phyloP scores from a whole-genome alignment of 1,140 invertebrate genomes.

The Lordiphosa collinella region DNA sequence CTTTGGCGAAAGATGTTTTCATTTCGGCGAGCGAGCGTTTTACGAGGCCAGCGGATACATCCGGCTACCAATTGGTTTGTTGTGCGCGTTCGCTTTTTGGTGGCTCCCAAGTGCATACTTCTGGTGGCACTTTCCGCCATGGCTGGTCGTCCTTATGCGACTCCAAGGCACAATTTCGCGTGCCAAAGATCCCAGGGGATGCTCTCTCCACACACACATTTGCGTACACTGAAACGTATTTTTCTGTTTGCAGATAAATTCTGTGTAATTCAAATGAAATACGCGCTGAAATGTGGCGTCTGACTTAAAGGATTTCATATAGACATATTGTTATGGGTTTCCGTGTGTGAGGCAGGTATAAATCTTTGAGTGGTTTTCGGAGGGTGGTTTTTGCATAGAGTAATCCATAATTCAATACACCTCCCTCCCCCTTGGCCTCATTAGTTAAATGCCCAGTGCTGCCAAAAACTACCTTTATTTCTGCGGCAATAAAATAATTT shows the following conservation, averaged over 20 bases:
- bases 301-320: slow-evolving; percentile 69
- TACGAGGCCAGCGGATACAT: slow-evolving; percentile 44
- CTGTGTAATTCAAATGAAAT: slow-evolving; percentile 69
- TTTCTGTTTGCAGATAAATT: slow-evolving; percentile 49
- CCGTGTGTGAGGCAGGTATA: slow-evolving; percentile 14
- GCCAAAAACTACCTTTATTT: slow-evolving; percentile 8
- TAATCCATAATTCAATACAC: slow-evolving; percentile 20
- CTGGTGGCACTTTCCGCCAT: slow-evolving; percentile 46
- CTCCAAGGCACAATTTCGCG: slow-evolving; percentile 72
- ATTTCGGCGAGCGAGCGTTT: slow-evolving; percentile 41
- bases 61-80: slow-evolving; percentile 1
- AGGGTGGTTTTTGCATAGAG: slow-evolving; percentile 1
- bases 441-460: slow-evolving; percentile 44
- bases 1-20: slow-evolving; percentile 66
- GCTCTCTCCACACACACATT: slow-evolving; percentile 23
- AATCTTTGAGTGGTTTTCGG: slow-evolving; percentile 6
- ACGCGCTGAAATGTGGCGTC: slow-evolving; percentile 51
- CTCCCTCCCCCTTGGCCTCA: slow-evolving; percentile 15
- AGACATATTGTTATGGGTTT: slow-evolving; percentile 58
- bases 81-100: slow-evolving; percentile 28
- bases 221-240: slow-evolving; percentile 9
- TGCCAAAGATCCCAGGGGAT: slow-evolving; percentile 42
- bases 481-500: slow-evolving; percentile 47
- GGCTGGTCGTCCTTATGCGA: slow-evolving; percentile 64
- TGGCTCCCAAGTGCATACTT: slow-evolving; percentile 74